phyloP scores from a whole-genome alignment of 2,113 vertebrate species.

The Anas platyrhynchos region DNA sequence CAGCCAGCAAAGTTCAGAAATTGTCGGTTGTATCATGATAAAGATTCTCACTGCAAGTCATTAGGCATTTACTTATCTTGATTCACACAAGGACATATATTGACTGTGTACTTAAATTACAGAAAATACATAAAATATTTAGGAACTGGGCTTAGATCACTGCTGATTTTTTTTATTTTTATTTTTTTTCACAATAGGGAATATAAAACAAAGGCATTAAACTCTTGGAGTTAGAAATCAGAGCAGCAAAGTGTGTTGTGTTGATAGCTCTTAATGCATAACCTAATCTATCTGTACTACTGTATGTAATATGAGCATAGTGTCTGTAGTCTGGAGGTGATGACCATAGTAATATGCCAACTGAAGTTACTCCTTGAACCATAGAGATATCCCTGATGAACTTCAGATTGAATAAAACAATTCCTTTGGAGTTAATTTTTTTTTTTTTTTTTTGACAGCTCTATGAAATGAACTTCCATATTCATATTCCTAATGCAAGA shows the following conservation, averaged over 20 bases:
- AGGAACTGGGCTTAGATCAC: not conserved
- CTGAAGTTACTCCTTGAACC: not conserved
- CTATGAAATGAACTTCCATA: not conserved
- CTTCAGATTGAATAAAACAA: slow-evolving; percentile 4
- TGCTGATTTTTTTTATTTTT: not conserved
- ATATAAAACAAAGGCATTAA: not conserved
- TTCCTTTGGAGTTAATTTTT: not conserved
- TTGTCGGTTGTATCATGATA: not conserved
- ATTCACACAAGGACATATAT: not conserved
- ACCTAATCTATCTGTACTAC: not conserved
- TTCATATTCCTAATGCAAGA: slow-evolving; percentile 18
- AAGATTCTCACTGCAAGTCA: not conserved
- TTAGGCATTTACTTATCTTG: not conserved
- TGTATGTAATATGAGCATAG: not conserved
- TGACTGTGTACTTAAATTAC: not conserved
- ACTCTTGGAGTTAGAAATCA: not conserved
- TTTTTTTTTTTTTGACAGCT: not conserved
- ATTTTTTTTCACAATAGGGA: not conserved
- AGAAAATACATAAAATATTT: not conserved
- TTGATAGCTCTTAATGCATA: not conserved
- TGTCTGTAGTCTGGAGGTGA: not conserved
- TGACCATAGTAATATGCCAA: not conserved
- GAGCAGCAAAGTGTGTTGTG: not conserved
- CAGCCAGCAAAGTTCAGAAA: not conserved
- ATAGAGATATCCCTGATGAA: not conserved